Evolutionary conservation across 2,113 vertebrate species (phyloP), one percentile per base, ranked within the genome.

Genomic region (Arvicanthis niloticus): DNA sequence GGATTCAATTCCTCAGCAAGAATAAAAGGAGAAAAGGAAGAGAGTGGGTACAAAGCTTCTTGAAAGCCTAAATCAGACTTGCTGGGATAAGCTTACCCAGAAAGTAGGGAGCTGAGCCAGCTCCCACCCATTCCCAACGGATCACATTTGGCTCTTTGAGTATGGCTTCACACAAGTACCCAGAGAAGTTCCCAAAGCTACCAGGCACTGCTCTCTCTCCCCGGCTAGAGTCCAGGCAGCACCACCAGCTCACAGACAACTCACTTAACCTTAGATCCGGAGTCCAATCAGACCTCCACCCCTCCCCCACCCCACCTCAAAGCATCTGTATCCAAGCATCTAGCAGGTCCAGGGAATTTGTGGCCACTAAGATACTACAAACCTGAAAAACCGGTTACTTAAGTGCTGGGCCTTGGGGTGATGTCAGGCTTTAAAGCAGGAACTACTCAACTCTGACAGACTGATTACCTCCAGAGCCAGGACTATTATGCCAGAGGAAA

Each of bases 311-410:
- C 4, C 40, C 40, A 26, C 73, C 73, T 13, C 58, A 78, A 87
- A 91, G 75, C 81, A 51, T 15, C 22, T 24, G 0, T 77, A 42
- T 2, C 3, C 4, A 24, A 75, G 67, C 45, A 42, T 76, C n/a
- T 17, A 65, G 26, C 73, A 45, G 48, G 34, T 37, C 72, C 76
- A 1, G 3, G 34, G 56, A 40, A 8, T 45, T 40, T 85, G 81
- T 85, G 81, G 81, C 81, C 40, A 85, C 82, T 26, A 11, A 68
- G 21, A 8, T 8, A 68, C 77, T 26, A 29, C 62, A 60, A 93
- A 91, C 96, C 93, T 92, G 93, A 97, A 92, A 81, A 97, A 89
- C 96, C 62, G 73, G 95, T 80, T 40, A 21, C 67, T 80, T 17
- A 3, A 77, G 77, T 2, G 51, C 78, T 60, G 0, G 3, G 68